Conservation (phyloP, 2,888 invertebrate genomes). For the Perithous albicinctus region DNA sequence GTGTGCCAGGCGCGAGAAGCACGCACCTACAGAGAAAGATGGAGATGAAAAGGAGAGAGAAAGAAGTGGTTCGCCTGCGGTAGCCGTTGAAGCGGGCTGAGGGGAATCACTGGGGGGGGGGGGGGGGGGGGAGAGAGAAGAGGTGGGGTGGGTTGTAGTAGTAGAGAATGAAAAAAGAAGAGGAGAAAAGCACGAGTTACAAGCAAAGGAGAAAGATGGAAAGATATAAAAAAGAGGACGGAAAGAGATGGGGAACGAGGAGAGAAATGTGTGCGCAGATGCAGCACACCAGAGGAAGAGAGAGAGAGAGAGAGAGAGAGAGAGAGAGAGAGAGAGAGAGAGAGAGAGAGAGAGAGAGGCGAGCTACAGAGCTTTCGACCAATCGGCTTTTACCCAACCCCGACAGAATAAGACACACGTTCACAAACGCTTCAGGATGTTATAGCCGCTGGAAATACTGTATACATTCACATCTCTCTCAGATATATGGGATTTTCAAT, state of each 20-base stretch:
- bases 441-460: constrained; percentile 17
- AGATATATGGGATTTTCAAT: too few relatives aligned
- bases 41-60: constrained; percentile 32
- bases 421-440: constrained; percentile 24
- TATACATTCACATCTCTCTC: constrained; percentile 1
- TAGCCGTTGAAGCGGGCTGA: constrained; percentile 32
- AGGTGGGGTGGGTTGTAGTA: constrained; percentile 7
- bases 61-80: constrained; percentile 23
- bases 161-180: constrained; percentile 45
- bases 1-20: constrained; percentile 64
- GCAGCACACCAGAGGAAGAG: constrained; percentile 48
- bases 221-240: constrained; percentile 55
- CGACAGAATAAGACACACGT: constrained; percentile 25
- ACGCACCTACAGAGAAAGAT: constrained; percentile 24
- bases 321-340: constrained; percentile 37
- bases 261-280: constrained; percentile 50
- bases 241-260: constrained; percentile 37
- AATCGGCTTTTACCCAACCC: constrained; percentile 63
- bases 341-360: constrained; percentile 42
- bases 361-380: constrained; percentile 55
- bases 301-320: constrained; percentile 21
- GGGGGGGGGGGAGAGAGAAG: background rate
- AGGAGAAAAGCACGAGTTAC: constrained; percentile 48
- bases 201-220: constrained; percentile 60
- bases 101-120: constrained; percentile 55